phyloP scores from a whole-genome alignment of 92 coral and sea anemone genomes.

The Epizoanthus stellaris region DNA sequence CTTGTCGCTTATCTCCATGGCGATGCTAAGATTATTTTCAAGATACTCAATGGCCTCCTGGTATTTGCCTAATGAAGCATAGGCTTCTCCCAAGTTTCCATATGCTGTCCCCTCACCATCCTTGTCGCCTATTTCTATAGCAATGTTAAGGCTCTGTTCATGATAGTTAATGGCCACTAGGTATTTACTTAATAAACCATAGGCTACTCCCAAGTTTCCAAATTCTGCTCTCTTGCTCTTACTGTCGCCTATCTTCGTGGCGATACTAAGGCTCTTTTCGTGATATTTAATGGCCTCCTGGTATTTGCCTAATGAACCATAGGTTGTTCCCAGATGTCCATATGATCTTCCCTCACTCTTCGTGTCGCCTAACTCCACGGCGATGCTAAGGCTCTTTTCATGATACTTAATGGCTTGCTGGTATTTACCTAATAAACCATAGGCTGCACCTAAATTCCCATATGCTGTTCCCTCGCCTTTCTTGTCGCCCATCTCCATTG shows the following conservation, averaged over 20 bases:
- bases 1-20: background rate
- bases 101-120: background rate
- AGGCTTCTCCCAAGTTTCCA: conserved; percentile 20
- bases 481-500: too few relatives aligned
- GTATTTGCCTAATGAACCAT: too few relatives aligned
- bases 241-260: conserved; percentile 11
- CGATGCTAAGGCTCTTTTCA: too few relatives aligned
- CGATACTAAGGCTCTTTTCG: conserved; percentile 11
- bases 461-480: too few relatives aligned
- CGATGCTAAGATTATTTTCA: background rate
- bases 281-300: conserved; percentile 35
- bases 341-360: too few relatives aligned
- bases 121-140: background rate
- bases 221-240: background rate
- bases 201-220: conserved; percentile 26
- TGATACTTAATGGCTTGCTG: too few relatives aligned
- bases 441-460: too few relatives aligned
- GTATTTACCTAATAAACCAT: too few relatives aligned
- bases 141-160: conserved; percentile 20
- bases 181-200: conserved; percentile 7
- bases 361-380: too few relatives aligned
- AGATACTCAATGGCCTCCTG: too few relatives aligned
- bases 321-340: too few relatives aligned
- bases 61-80: background rate
- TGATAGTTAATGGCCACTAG: conserved; percentile 15